Evolutionary conservation across 2,888 invertebrate genomes (phyloP).

Genomic region (Drosophila borealis): DNA sequence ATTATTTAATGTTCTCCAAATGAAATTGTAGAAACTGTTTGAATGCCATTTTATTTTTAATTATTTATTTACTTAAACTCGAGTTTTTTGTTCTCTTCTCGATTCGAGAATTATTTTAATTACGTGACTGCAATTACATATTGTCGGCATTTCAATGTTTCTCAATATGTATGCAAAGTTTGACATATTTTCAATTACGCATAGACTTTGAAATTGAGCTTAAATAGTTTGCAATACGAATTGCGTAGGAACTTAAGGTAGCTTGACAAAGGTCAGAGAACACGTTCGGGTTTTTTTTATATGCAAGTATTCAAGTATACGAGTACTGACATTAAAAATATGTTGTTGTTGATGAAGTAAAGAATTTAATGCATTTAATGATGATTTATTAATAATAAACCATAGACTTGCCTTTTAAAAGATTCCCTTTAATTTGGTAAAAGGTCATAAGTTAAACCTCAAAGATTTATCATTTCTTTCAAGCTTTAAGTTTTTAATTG

Average conservation of each 20-base stretch:
- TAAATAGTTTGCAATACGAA: conserved; percentile 21
- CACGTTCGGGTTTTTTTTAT: conserved; percentile 35
- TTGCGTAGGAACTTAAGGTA: conserved; percentile 9
- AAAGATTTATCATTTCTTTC: conserved; percentile 1
- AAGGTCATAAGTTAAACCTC: neutral
- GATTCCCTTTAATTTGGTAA: neutral
- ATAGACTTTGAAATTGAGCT: conserved; percentile 27
- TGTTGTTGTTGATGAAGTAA: neutral
- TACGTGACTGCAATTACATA: conserved; percentile 63
- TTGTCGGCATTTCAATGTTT: conserved; percentile 40
- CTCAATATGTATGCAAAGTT: conserved; percentile 14
- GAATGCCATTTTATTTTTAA: conserved; percentile 54
- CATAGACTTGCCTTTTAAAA: no score
- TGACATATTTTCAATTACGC: conserved; percentile 28
- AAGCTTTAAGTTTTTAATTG: neutral
- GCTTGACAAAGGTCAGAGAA: conserved; percentile 23
- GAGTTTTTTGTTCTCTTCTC: conserved; percentile 26
- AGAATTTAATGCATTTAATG: neutral
- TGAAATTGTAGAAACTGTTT: conserved; percentile 45
- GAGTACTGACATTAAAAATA: conserved; percentile 2
- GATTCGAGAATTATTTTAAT: conserved; percentile 63
- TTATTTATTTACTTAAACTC: conserved; percentile 29
- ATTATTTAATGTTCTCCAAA: conserved; percentile 16
- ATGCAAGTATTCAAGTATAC: neutral
- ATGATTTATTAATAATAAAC: neutral